Conservation (phyloP, 2,797 vertebrate species). For the Tolypeutes matacus region DNA sequence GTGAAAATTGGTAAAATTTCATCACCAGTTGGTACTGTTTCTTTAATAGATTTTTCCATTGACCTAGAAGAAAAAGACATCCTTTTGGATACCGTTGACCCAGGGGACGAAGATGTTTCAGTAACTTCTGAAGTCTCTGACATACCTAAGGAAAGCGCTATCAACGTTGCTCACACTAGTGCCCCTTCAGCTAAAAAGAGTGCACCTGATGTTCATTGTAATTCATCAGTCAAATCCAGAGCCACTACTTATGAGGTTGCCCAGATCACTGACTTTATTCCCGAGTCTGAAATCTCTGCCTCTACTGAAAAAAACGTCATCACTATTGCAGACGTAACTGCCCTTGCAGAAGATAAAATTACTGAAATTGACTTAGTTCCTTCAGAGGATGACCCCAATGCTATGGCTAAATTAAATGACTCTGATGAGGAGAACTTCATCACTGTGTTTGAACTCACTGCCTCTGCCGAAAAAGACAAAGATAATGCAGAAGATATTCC, state of each 20-base stretch:
- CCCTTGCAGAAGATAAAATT: slow-evolving; percentile 44
- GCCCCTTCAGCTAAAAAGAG: background rate
- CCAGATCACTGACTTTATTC: background rate
- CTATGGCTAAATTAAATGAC: slow-evolving; percentile 17
- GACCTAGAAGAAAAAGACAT: slow-evolving; percentile 51
- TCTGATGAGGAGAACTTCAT: slow-evolving; percentile 71
- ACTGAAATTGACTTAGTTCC: slow-evolving; percentile 43
- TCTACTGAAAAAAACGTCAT: slow-evolving; percentile 13
- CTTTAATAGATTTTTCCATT: slow-evolving; percentile 75
- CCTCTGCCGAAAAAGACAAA: slow-evolving; percentile 49
- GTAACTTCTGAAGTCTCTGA: background rate
- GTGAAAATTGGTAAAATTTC: slow-evolving; percentile 58
- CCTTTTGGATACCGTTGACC: slow-evolving; percentile 23
- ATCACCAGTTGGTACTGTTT: slow-evolving; percentile 62
- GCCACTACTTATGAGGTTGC: background rate
- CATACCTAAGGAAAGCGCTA: background rate
- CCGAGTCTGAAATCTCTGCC: slow-evolving; percentile 48
- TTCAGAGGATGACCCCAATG: slow-evolving; percentile 19
- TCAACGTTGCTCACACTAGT: background rate
- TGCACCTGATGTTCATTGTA: background rate
- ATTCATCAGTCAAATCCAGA: background rate
- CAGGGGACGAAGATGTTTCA: background rate
- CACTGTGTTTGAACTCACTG: slow-evolving; percentile 76
- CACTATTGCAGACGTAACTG: slow-evolving; percentile 44
- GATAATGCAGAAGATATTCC: slow-evolving; percentile 46